Percentiles rank a stretch among this genome's conserved stretches.
Conservation (phyloP, 2,888 invertebrate species). For the Spodoptera picta region DNA sequence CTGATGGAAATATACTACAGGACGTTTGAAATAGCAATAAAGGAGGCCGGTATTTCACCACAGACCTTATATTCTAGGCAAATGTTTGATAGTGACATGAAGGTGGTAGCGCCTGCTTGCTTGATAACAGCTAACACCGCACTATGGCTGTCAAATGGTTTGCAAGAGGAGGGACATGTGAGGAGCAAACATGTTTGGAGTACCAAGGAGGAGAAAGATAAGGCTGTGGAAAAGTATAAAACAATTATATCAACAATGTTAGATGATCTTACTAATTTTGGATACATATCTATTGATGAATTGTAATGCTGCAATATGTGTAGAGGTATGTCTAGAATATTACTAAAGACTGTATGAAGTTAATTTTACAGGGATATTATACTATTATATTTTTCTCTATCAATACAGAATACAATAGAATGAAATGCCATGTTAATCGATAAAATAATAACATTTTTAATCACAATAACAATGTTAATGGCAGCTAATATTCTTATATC, state of each 20-base stretch:
- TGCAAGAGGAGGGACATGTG: conserved; percentile 82
- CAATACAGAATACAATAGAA: too few species aligned
- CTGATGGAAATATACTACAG: conserved; percentile 73
- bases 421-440: too few species aligned
- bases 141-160: conserved; percentile 77
- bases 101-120: conserved; percentile 74
- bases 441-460: too few species aligned
- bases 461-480: too few species aligned
- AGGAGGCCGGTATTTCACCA: conserved; percentile 57
- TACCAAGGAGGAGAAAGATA: conserved; percentile 66
- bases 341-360: not conserved
- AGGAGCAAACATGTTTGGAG: conserved; percentile 71
- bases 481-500: too few species aligned
- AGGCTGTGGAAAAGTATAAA: conserved; percentile 70
- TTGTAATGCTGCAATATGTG: conserved; percentile 1
- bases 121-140: conserved; percentile 81
- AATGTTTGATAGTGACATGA: conserved; percentile 73
- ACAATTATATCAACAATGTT: conserved; percentile 70
- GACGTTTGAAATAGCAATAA: conserved; percentile 65
- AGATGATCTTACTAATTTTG: conserved; percentile 73
- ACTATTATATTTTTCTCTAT: too few species aligned
- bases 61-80: conserved; percentile 65
- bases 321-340: not conserved
- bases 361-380: not conserved
- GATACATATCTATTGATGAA: conserved; percentile 54